Base-by-base conservation (phyloP, 2,888 invertebrate genomes). In the Caenorhabditis becei region DNA sequence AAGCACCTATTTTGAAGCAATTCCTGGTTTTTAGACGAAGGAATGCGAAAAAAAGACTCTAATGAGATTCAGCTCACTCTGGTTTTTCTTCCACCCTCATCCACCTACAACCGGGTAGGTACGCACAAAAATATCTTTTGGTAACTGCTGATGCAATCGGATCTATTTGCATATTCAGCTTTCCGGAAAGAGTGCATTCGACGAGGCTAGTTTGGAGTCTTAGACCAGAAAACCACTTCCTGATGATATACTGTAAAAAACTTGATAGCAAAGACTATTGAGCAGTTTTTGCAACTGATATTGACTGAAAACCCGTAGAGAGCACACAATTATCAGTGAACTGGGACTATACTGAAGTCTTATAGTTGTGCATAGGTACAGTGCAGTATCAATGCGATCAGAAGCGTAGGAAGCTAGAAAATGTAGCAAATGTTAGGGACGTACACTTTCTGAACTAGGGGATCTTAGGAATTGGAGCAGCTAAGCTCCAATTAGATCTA, bases 151-250 rank as follows among this genome's bases (percentile, higher is more conserved):
- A 71, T 71, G 71, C 71, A 71, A 54, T 61, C 32, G 53, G 58
- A 35, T 35, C 69, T 69, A 23, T 18, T 71, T 71, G 71, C 62
- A 62, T 71, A 71, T 71, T 71, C 62, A 61, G 47, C 54, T n/a
- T 51, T 37, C 14, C 53, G 20, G 16, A 47, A 59, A 32, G 47
- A 70, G 69, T 59, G 37, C 69, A 16, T n/a, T 8, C 44, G 8
- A 18, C 32, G 32, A 16, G n/a, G 24, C 51, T 54, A 41, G 20
- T 24, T 51, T 49, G 26, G 51, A 32, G 51, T 5, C 70, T 41
- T 3, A 26, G 49, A 3, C 53, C 2, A 18, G 18, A 47, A 47
- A 2, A 47, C 47, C n/a, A 41, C 41, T 41, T 11, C 41, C 8
- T 14, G 14, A 41, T 14, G 2, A 14, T 20, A 16, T 41, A 41